Percentiles rank a stretch among this genome's conserved stretches.
Conservation (phyloP, 2,113 vertebrate genomes). For the Arvicanthis niloticus region DNA sequence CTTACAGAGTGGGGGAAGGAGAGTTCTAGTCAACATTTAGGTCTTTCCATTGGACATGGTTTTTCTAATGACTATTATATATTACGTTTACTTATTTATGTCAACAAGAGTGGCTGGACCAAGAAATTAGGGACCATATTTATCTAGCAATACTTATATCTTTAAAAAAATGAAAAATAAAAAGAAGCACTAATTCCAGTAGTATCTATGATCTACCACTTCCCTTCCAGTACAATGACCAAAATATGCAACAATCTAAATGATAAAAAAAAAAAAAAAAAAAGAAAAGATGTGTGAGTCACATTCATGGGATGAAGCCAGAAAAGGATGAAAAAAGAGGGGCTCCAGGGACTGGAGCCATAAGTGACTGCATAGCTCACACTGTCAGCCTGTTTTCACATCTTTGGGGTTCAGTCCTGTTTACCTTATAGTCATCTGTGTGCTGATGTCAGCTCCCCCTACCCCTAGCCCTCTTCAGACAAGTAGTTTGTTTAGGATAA, state of each 20-base stretch:
- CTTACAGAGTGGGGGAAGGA: background rate
- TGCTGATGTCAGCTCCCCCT: background rate
- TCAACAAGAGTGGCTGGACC: background rate
- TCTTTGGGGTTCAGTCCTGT: background rate
- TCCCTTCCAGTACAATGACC: background rate
- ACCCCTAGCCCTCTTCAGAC: background rate
- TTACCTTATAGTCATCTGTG: background rate
- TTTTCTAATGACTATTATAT: background rate
- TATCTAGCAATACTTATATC: background rate
- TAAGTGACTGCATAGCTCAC: background rate
- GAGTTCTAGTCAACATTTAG: background rate
- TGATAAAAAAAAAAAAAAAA: background rate
- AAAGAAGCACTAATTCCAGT: background rate
- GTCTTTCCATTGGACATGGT: background rate
- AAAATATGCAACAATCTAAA: slow-evolving; percentile 43
- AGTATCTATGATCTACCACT: background rate
- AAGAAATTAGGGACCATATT: background rate
- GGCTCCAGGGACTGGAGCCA: background rate
- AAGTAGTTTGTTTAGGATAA: background rate
- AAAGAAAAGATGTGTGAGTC: background rate
- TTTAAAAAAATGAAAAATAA: background rate
- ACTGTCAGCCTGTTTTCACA: background rate
- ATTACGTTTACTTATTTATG: background rate
- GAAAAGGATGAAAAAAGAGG: background rate
- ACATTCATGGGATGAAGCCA: background rate